These are phyloP conservation scores for Auanema sp. DNA, from an alignment of 2,888 invertebrate genomes.

Conservation along the genomic window DNA sequence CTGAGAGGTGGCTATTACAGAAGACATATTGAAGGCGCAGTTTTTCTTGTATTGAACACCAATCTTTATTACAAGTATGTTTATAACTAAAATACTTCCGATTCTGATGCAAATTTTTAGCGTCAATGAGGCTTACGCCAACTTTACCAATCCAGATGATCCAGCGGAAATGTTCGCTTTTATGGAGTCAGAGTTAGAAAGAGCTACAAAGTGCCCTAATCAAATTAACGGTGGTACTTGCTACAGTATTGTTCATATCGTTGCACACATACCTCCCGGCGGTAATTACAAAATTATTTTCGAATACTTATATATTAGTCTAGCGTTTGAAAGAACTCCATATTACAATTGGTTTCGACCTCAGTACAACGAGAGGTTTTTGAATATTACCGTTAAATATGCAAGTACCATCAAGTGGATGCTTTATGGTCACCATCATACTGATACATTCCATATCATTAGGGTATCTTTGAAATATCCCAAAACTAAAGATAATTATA, in stretches of 20 bases:
- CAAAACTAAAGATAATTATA: constrained; percentile 5
- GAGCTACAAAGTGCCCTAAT: constrained; percentile 31
- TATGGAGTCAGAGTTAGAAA: constrained; percentile 41
- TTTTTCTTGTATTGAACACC: constrained; percentile 56
- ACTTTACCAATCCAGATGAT: constrained; percentile 47
- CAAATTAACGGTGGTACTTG: constrained; percentile 23
- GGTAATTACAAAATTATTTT: constrained; percentile 23
- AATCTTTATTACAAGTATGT: constrained; percentile 57
- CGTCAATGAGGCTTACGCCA: constrained; percentile 38
- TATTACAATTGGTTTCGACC: constrained; percentile 64
- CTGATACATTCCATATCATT: constrained; percentile 64
- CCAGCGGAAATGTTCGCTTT: constrained; percentile 60
- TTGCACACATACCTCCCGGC: constrained; percentile 62
- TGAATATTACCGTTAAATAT: constrained; percentile 61
- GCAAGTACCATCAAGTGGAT: constrained; percentile 64
- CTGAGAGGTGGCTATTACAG: constrained; percentile 58
- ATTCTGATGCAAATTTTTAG: constrained; percentile 19
- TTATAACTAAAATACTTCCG: not conserved
- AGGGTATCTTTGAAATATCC: constrained; percentile 28
- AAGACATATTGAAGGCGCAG: constrained; percentile 30
- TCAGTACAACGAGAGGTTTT: constrained; percentile 62
- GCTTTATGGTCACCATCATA: constrained; percentile 65
- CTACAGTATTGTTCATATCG: constrained; percentile 45
- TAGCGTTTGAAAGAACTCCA: constrained; percentile 62
- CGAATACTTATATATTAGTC: constrained; percentile 11